Percentiles rank a stretch among this genome's conserved stretches.
phyloP scores from a whole-genome alignment of 1,140 invertebrate species.

The Macrobrachium nipponense region DNA sequence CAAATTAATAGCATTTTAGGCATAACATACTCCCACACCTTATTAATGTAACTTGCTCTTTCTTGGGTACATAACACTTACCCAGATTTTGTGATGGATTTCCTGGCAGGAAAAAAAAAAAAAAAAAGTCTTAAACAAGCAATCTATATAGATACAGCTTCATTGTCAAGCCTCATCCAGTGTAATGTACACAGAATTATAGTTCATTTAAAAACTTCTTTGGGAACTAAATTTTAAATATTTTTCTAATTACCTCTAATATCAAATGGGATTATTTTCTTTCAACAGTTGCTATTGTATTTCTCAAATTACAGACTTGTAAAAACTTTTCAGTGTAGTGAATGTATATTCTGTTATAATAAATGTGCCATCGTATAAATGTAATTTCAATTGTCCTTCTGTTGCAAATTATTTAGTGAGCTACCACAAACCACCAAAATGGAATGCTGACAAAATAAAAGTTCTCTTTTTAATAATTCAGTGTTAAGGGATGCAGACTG shows the following conservation, averaged over 20 bases:
- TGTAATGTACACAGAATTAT: no score
- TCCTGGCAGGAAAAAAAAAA: no score
- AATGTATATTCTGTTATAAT: slow-evolving; percentile 59
- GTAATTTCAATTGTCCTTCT: slow-evolving; percentile 25
- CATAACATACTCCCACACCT: no score
- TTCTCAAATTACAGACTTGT: slow-evolving; percentile 18
- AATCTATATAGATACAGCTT: no score
- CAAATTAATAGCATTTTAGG: no score
- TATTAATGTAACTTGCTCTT: no score
- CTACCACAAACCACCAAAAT: not conserved
- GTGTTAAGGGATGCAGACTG: slow-evolving; percentile 14
- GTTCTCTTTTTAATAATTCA: not conserved
- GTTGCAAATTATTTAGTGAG: slow-evolving; percentile 12
- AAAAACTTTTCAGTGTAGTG: slow-evolving; percentile 48
- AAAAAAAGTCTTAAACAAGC: no score
- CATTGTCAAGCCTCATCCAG: no score
- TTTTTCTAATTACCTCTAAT: not conserved
- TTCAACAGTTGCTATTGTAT: not conserved
- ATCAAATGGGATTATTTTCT: not conserved
- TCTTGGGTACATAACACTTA: no score
- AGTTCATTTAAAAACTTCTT: no score
- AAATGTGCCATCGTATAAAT: slow-evolving; percentile 43
- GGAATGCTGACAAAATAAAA: not conserved
- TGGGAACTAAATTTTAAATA: not conserved
- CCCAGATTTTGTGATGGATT: no score